Percentiles rank a stretch among this genome's conserved stretches.
phyloP scores from a whole-genome alignment of 2,888 invertebrate species.

The Norana najaformis region DNA sequence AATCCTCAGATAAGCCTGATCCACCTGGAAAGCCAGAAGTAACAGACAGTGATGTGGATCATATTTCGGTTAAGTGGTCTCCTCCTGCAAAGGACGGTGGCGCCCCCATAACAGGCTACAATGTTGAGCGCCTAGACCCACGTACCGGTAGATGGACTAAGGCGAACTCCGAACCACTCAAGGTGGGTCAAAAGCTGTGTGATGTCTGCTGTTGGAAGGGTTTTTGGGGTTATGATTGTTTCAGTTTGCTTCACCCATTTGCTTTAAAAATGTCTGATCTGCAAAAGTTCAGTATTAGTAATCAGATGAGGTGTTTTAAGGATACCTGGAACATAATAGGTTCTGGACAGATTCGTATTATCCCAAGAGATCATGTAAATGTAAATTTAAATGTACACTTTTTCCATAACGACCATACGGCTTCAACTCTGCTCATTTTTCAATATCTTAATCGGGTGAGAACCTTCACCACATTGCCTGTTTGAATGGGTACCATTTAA shows the following conservation, averaged over 20 bases:
- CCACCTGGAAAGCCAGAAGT: slow-evolving; percentile 85
- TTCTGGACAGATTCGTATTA: no score
- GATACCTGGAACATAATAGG: neutral
- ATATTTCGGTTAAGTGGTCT: slow-evolving; percentile 90
- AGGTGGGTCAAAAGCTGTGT: neutral
- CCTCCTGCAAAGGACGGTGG: slow-evolving; percentile 84
- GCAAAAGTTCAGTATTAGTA: neutral
- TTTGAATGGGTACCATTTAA: no score
- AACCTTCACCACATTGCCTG: no score
- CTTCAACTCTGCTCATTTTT: no score
- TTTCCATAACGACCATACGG: no score
- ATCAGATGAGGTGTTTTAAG: neutral
- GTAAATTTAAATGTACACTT: no score
- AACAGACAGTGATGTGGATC: slow-evolving; percentile 89
- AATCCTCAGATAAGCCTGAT: slow-evolving; percentile 37
- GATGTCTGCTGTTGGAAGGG: neutral
- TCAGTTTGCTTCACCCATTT: neutral
- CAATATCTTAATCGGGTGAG: no score
- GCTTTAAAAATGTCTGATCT: neutral
- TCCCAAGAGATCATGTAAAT: no score
- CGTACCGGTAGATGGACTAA: slow-evolving; percentile 86
- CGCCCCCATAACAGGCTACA: slow-evolving; percentile 84
- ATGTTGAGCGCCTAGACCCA: slow-evolving; percentile 65
- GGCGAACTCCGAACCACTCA: slow-evolving; percentile 39
- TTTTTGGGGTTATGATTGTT: neutral